phyloP scores from a whole-genome alignment of 2,113 vertebrate genomes.

The Anolis carolinensis region DNA sequence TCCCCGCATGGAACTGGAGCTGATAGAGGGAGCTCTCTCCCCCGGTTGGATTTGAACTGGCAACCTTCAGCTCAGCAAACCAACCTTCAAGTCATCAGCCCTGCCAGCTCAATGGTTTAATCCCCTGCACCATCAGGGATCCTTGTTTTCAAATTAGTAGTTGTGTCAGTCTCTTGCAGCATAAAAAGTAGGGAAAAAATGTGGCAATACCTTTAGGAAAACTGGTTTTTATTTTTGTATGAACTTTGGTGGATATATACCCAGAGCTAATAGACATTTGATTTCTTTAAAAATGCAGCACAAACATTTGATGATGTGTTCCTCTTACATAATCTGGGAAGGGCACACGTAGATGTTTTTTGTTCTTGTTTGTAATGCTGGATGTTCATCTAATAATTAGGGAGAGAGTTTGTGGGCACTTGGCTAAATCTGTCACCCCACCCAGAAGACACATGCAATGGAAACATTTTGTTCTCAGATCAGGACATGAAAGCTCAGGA shows the following conservation, averaged over 20 bases:
- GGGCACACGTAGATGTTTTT: not conserved
- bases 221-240: too few species aligned
- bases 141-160: too few species aligned
- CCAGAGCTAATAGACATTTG: not conserved
- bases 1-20: too few species aligned
- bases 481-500: not conserved
- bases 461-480: not conserved
- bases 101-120: too few species aligned
- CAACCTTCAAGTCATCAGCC: too few species aligned
- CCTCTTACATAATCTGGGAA: constrained; percentile 3
- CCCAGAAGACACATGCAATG: not conserved
- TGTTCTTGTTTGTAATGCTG: not conserved
- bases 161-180: too few species aligned
- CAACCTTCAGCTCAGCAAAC: too few species aligned
- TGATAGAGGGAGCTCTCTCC: too few species aligned
- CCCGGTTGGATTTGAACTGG: too few species aligned
- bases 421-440: not conserved
- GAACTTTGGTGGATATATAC: not conserved
- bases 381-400: not conserved
- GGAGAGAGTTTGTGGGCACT: not conserved
- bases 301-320: not conserved
- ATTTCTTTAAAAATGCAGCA: not conserved
- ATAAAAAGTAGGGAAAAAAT: too few species aligned
- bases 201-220: too few species aligned
- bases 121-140: too few species aligned